Evolutionary conservation across 2,888 invertebrate genomes (phyloP), one percentile per base, ranked within the genome.

Genomic region (Andrena chrysosceles): DNA sequence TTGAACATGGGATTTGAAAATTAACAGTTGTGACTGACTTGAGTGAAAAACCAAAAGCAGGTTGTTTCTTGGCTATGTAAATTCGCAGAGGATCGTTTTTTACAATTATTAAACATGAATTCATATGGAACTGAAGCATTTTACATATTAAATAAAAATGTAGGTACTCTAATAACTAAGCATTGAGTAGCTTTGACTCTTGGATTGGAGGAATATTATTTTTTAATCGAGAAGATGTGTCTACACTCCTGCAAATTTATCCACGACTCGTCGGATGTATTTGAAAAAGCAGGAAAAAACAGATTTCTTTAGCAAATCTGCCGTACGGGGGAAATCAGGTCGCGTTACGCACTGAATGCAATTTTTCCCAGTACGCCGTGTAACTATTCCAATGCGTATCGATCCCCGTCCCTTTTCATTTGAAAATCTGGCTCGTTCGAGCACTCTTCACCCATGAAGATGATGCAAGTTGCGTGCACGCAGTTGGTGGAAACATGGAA

Each of bases 351-450:
- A 26, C 33, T 80, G 70, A 83, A 75, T 80, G 80, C 80, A 85
- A 87, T 84, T 85, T 81, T 64, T 60, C 54, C 64, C 52, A 20
- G 74, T 56, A 64, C 29, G 49, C 33, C 23, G 42, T 77, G 60
- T 74, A 74, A 84, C 67, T 64, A 82, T 86, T 75, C 62, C 66
- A 16, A 67, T 71, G 56, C 33, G 70, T 72, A 42, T 73, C 87
- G 75, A 86, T 86, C 62, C 59, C 62, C 26, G 62, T 75, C 74
- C 77, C 56, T 56, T 81, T 85, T 85, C 79, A 75, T 80, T 76
- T 67, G 60, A 64, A 86, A 82, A 71, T 82, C 73, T 73, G 59
- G 75, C 75, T 64, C n/a, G 64, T 63, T 66, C 68, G 67, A 75
- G 64, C 33, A 71, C 81, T 76, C 54, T 56, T 71, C 73, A 56